phyloP scores from a whole-genome alignment of 2,888 invertebrate species.

The Drosophila anceps region DNA sequence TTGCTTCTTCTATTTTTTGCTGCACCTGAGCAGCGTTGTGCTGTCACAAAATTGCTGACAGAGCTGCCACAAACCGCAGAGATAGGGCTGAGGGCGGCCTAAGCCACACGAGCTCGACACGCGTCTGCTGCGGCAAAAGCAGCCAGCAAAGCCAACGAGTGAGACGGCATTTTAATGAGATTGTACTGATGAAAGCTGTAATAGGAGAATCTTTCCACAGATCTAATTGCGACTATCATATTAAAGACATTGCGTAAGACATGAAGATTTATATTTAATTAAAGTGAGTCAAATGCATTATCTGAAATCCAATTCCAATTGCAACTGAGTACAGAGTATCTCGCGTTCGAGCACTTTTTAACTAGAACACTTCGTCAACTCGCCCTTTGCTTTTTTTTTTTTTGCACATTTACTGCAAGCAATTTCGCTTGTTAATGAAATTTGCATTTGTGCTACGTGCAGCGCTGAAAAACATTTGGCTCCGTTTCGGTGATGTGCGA shows the following conservation, averaged over 20 bases:
- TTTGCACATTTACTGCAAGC: slow-evolving; percentile 61
- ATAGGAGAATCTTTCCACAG: slow-evolving; percentile 22
- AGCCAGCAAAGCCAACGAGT: slow-evolving; percentile 45
- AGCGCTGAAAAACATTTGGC: slow-evolving; percentile 57
- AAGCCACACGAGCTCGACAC: slow-evolving; percentile 38
- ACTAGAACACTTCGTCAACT: neutral
- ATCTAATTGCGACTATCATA: slow-evolving; percentile 43
- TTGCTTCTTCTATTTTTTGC: slow-evolving; percentile 25
- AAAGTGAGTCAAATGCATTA: neutral
- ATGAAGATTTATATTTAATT: neutral
- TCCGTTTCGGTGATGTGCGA: slow-evolving; percentile 73
- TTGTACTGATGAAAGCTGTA: slow-evolving; percentile 51
- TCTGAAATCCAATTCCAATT: neutral
- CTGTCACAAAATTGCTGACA: slow-evolving; percentile 63
- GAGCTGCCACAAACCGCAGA: slow-evolving; percentile 37
- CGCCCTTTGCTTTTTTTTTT: slow-evolving; percentile 1
- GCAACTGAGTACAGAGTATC: slow-evolving; percentile 3
- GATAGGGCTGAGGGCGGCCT: slow-evolving; percentile 12
- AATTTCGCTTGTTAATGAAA: slow-evolving; percentile 78
- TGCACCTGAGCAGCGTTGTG: slow-evolving; percentile 52
- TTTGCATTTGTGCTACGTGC: slow-evolving; percentile 77
- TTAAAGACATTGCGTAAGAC: neutral
- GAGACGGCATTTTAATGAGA: slow-evolving; percentile 75
- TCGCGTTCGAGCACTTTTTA: neutral
- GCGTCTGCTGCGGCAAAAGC: slow-evolving; percentile 29